Conservation (phyloP, 2,888 invertebrate genomes). For the Venusia cambrica region DNA sequence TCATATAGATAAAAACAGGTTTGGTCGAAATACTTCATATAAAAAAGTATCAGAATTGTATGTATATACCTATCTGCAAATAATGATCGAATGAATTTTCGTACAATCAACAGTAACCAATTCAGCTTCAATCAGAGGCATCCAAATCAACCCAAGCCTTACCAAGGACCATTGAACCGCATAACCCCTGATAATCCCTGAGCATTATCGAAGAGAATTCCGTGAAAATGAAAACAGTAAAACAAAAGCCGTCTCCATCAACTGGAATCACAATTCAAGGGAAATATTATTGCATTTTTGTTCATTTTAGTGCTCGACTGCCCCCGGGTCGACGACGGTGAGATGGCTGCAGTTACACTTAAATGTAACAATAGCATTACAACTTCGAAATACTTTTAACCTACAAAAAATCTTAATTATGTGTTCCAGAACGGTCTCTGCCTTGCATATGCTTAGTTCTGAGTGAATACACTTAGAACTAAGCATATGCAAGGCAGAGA, state of each 20-base stretch:
- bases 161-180: background rate
- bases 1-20: no score
- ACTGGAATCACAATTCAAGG: constrained; percentile 44
- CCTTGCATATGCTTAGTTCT: background rate
- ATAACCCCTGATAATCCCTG: background rate
- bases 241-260: constrained; percentile 40
- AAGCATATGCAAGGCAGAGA: no score
- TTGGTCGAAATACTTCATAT: no score
- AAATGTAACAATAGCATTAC: constrained; percentile 32
- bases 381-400: no score
- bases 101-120: no score
- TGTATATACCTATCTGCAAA: no score
- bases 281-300: constrained; percentile 55
- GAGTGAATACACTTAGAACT: no score
- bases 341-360: constrained; percentile 34
- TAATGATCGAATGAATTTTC: no score
- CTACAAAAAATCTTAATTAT: no score
- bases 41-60: no score
- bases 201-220: constrained; percentile 5
- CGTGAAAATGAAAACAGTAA: constrained; percentile 17
- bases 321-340: constrained; percentile 38
- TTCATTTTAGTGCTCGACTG: constrained; percentile 50
- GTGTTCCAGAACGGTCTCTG: no score
- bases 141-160: background rate
- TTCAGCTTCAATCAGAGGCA: background rate